A percentile compares a stretch with the other conserved stretches of the same genome.
phyloP scores from a whole-genome alignment of 2,797 vertebrate genomes.

The Hipposideros larvatus region DNA sequence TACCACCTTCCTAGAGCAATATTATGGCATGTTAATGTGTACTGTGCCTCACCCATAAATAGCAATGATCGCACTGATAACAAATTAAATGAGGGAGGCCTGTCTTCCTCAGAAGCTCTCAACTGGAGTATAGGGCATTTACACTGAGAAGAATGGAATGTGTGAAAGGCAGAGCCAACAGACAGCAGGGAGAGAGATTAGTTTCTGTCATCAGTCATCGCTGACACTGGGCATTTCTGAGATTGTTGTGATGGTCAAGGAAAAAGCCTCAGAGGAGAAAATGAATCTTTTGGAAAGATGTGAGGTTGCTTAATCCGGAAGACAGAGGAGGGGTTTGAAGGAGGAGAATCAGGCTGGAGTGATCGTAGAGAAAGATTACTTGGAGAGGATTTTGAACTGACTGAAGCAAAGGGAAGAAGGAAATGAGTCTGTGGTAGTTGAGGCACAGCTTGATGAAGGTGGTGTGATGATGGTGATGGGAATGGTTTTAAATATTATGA shows the following conservation, averaged over 20 bases:
- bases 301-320: conserved; percentile 50
- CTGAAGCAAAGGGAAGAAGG: neutral
- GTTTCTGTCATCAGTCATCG: neutral
- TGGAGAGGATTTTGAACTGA: neutral
- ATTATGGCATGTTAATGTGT: neutral
- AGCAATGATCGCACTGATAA: neutral
- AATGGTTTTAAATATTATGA: neutral
- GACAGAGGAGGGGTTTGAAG: neutral
- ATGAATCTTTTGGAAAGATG: conserved; percentile 57
- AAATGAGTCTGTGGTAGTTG: neutral
- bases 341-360: neutral
- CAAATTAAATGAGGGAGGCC: neutral
- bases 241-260: conserved; percentile 59
- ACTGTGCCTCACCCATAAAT: neutral
- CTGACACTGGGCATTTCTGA: conserved; percentile 54
- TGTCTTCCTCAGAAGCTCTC: neutral
- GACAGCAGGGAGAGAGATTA: conserved; percentile 11
- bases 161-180: conserved; percentile 16
- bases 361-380: neutral
- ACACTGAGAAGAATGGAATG: neutral
- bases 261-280: conserved; percentile 67
- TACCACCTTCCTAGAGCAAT: neutral
- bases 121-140: neutral
- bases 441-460: neutral
- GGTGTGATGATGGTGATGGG: neutral